Conservation (phyloP, 2,113 vertebrate genomes). For the Dicrurus megarhynchus region DNA sequence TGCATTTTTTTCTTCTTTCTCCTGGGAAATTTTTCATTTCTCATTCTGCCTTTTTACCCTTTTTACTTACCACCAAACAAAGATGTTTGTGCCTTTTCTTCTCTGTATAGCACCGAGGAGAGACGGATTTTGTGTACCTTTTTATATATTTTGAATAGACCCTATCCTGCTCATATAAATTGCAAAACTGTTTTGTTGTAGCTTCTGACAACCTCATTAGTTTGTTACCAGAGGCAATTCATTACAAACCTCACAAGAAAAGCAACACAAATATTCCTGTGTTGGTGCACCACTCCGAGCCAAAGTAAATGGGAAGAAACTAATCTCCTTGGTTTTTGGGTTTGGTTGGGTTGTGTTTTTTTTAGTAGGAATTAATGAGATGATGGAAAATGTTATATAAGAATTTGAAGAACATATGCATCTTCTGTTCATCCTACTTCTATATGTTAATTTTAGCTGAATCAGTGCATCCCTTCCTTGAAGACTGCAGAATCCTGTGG, state of each 20-base stretch:
- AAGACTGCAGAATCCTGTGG: background rate
- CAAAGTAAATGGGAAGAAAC: background rate
- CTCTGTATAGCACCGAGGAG: background rate
- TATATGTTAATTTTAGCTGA: background rate
- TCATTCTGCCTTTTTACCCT: background rate
- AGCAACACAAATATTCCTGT: background rate
- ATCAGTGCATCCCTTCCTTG: background rate
- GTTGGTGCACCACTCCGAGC: background rate
- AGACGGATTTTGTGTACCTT: background rate
- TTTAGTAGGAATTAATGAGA: background rate
- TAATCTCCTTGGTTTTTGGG: background rate
- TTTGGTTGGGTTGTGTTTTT: background rate
- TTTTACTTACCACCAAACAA: background rate
- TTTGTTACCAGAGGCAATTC: conserved; percentile 65
- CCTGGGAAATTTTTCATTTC: background rate
- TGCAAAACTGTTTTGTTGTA: conserved; percentile 31
- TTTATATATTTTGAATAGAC: conserved; percentile 1
- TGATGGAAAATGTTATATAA: background rate
- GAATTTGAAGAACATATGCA: background rate
- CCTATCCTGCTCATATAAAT: conserved; percentile 35
- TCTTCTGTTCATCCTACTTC: background rate
- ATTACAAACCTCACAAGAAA: conserved; percentile 59
- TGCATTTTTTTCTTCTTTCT: background rate
- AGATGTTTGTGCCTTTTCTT: background rate
- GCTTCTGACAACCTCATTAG: conserved; percentile 69